Percentiles rank a stretch among this genome's conserved stretches.
Evolutionary conservation across 2,113 vertebrate species (phyloP).

Genomic region (Sarotherodon lohbergeri): DNA sequence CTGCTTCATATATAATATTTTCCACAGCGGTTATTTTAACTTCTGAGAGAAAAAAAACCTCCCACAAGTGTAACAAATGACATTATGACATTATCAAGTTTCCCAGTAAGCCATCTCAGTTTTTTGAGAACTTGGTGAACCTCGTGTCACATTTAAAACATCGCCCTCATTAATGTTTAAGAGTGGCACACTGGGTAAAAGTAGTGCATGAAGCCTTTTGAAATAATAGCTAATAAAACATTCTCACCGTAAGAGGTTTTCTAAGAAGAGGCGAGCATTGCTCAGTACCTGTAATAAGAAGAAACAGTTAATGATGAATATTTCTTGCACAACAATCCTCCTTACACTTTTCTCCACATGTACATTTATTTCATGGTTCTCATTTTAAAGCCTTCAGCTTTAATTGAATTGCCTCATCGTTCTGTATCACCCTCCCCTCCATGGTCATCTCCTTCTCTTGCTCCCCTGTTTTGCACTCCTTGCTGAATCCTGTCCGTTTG

Average conservation of each 20-base stretch:
- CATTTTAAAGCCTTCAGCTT: background rate
- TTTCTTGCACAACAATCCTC: background rate
- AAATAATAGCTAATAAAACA: background rate
- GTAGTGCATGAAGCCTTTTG: background rate
- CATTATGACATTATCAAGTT: background rate
- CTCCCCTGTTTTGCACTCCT: background rate
- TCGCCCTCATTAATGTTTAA: background rate
- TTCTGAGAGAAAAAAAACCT: fast-evolving
- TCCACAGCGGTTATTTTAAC: background rate
- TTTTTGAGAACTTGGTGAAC: background rate
- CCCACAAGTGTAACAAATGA: background rate
- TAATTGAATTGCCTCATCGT: background rate
- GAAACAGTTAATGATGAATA: background rate
- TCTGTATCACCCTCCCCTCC: background rate
- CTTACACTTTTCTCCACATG: background rate
- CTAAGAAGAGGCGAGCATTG: constrained; percentile 88
- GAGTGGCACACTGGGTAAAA: background rate
- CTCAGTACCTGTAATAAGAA: constrained; percentile 78
- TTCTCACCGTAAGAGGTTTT: constrained; percentile 88
- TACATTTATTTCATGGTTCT: background rate
- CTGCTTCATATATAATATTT: background rate
- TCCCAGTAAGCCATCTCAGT: background rate
- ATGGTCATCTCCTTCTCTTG: background rate
- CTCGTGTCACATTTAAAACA: background rate
- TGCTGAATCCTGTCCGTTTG: background rate